These are phyloP conservation scores for Lordiphosa clarofinis DNA, from an alignment of 1,140 invertebrate species.

Conservation along the genomic window DNA sequence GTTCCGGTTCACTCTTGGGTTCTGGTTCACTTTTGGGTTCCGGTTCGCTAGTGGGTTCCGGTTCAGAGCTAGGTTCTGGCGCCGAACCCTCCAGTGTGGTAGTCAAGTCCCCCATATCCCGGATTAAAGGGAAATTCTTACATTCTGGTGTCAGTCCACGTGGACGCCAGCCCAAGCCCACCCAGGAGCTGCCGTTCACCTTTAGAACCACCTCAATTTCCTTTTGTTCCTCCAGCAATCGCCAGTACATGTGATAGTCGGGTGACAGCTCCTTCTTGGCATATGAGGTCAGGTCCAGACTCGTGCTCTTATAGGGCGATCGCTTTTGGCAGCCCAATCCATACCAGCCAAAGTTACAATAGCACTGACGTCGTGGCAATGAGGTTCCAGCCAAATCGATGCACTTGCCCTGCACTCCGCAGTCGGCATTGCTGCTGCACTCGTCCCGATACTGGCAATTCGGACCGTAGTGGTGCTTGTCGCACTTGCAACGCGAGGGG, in stretches of 20 bases:
- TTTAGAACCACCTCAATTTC: conserved; percentile 92
- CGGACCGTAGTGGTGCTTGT: conserved; percentile 88
- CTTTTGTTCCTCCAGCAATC: conserved; percentile 87
- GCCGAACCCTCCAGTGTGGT: conserved; percentile 47
- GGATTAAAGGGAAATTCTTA: conserved; percentile 87
- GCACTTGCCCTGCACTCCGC: conserved; percentile 91
- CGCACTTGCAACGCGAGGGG: conserved; percentile 89
- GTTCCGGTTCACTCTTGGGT: conserved; percentile 49
- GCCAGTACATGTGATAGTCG: conserved; percentile 90
- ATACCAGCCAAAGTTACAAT: conserved; percentile 93
- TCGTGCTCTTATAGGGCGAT: conserved; percentile 84
- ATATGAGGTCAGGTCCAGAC: conserved; percentile 85
- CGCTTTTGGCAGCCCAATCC: conserved; percentile 88
- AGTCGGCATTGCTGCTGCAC: conserved; percentile 90
- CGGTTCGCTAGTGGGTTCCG: conserved; percentile 47
- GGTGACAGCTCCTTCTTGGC: conserved; percentile 86
- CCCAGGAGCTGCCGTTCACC: conserved; percentile 91
- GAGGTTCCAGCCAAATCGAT: conserved; percentile 89
- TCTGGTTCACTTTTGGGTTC: conserved; percentile 54
- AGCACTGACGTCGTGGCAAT: conserved; percentile 91
- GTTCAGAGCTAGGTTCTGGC: conserved; percentile 45
- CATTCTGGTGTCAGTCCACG: conserved; percentile 85
- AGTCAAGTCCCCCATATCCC: conserved; percentile 79
- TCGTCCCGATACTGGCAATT: conserved; percentile 92
- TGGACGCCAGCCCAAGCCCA: conserved; percentile 92